Evolutionary conservation across 1,140 invertebrate genomes (phyloP), one percentile per base, ranked within the genome.

Genomic region (Rhagoletis pomonella): DNA sequence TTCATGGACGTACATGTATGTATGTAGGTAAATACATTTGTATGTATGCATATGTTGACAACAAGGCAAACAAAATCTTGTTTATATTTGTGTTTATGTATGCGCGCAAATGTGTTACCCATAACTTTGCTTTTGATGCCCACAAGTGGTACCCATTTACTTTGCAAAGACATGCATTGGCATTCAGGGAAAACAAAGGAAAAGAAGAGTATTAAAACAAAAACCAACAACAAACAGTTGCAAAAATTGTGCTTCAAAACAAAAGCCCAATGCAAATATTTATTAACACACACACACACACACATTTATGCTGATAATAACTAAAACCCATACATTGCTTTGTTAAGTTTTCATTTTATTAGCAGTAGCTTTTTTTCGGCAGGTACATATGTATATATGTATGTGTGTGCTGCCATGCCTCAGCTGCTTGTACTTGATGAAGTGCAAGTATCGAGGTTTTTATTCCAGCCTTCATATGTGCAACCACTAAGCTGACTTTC

Each of bases 111-210:
- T 29, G 29, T 29, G 29, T 29, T 29, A 6, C 5, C 50, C 50
- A 55, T 55, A 55, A 55, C 5, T 55, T 55, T 10, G 50, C 50
- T 55, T 55, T 55, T 0, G 1, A 7, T 55, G 17, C 42, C 67
- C 67, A 5, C 39, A 9, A 44, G 17, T n/a, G 67, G 67, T 39
- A 73, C 44, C 39, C 67, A 44, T 73, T 73, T 73, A 17, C 14
- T n/a, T n/a, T 17, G 67, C 67, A 67, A 29, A 67, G 12, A 12
- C 42, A 29, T 4, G 14, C 42, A 73, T 73, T 44, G 67, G 44
- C 67, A 47, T 73, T 44, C 42, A 73, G 67, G 6, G 67, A 17
- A 73, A 73, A 73, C 67, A 73, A 73, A 62, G 17, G 67, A 47
- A 39, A 47, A 44, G 44, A 73, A 14, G 12, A 47, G 12, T 62